Conservation (phyloP, 2,888 invertebrate species). For the Erebia epiphron region DNA sequence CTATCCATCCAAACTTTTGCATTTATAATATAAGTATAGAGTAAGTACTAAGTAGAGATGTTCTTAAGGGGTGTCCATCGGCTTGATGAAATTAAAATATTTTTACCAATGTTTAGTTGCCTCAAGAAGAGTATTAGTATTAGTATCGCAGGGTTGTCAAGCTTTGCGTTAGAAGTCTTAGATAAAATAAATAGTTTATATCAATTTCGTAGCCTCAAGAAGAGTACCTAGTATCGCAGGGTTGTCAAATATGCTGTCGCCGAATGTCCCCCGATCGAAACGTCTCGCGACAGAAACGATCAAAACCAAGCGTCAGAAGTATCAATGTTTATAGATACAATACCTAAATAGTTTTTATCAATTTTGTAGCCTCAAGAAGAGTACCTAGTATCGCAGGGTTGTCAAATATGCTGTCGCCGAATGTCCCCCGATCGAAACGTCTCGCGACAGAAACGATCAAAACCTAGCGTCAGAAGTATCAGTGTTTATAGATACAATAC, state of each 20-base stretch:
- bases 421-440: conserved; percentile 46
- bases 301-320: conserved; percentile 46
- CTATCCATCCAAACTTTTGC: too few relatives aligned
- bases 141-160: too few relatives aligned
- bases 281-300: conserved; percentile 49
- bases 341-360: too few relatives aligned
- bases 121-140: too few relatives aligned
- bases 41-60: too few relatives aligned
- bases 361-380: conserved; percentile 58
- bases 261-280: conserved; percentile 48
- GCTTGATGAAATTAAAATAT: too few relatives aligned
- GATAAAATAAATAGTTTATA: too few relatives aligned
- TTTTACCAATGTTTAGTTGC: too few relatives aligned
- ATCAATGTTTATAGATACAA: conserved; percentile 33
- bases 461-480: conserved; percentile 49
- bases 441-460: conserved; percentile 53
- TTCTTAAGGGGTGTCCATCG: too few relatives aligned
- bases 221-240: too few relatives aligned
- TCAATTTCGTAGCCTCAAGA: not conserved
- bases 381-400: conserved; percentile 63
- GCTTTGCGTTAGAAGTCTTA: too few relatives aligned
- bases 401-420: conserved; percentile 47
- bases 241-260: conserved; percentile 32
- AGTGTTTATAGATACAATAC: conserved; percentile 34
- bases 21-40: too few relatives aligned